phyloP scores from a whole-genome alignment of 92 coral and sea anemone genomes.

The Epizoanthus ramosus region DNA sequence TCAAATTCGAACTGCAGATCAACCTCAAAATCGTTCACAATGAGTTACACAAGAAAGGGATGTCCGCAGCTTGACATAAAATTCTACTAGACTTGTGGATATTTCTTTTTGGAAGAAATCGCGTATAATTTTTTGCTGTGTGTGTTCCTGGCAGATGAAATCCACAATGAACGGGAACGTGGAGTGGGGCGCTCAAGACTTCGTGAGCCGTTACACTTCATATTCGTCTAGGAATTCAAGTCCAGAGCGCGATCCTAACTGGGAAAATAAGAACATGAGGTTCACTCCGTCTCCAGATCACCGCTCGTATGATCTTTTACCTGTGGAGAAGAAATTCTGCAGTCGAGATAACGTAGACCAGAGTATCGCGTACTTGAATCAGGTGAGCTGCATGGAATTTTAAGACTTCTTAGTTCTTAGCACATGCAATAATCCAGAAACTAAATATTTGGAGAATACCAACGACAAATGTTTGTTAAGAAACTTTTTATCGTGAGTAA shows the following conservation, averaged over 20 bases:
- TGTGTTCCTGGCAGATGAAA: not conserved
- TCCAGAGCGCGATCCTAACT: constrained; percentile 69
- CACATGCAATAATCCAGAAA: not conserved
- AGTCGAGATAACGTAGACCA: constrained; percentile 91
- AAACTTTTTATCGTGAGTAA: not conserved
- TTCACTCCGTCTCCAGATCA: constrained; percentile 65
- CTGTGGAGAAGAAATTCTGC: constrained; percentile 86
- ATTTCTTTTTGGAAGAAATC: not conserved
- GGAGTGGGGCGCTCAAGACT: constrained; percentile 73
- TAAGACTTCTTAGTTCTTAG: constrained; percentile 1
- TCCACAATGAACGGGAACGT: constrained; percentile 11
- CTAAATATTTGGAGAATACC: not conserved
- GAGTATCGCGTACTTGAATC: constrained; percentile 90
- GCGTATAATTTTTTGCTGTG: no score
- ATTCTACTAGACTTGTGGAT: not conserved
- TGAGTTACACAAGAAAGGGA: constrained; percentile 1
- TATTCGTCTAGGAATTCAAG: constrained; percentile 83
- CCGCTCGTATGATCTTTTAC: constrained; percentile 50
- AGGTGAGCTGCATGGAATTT: constrained; percentile 58
- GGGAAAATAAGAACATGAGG: constrained; percentile 36
- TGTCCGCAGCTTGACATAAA: not conserved
- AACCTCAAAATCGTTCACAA: not conserved
- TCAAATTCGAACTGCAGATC: constrained; percentile 18
- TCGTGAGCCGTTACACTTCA: constrained; percentile 81
- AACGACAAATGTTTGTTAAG: not conserved